A percentile compares a stretch with the other conserved stretches of the same genome.
Evolutionary conservation across 2,888 invertebrate genomes (phyloP).

Genomic region (Galerucella nymphaeae): DNA sequence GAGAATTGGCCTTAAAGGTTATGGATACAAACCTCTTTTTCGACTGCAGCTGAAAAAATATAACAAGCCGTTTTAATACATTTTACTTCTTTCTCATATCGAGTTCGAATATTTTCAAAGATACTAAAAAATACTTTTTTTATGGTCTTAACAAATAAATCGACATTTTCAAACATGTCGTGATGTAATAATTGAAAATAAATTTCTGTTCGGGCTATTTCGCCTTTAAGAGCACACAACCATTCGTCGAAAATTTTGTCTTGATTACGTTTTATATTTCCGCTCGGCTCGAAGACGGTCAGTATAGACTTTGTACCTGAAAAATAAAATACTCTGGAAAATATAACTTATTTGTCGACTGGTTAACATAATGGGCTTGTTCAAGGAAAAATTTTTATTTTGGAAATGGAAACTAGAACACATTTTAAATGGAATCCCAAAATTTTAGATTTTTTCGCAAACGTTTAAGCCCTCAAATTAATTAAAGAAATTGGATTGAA

Average conservation of each 20-base stretch:
- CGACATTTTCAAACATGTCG: conserved; percentile 65
- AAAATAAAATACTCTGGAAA: background rate
- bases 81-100: conserved; percentile 62
- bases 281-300: conserved; percentile 43
- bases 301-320: conserved; percentile 19
- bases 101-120: conserved; percentile 64
- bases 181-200: conserved; percentile 67
- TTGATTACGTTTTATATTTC: conserved; percentile 56
- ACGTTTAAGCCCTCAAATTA: too few species aligned
- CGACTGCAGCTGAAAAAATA: conserved; percentile 60
- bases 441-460: too few species aligned
- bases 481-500: too few species aligned
- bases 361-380: too few species aligned
- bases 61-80: conserved; percentile 61
- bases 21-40: conserved; percentile 56
- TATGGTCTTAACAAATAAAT: conserved; percentile 66
- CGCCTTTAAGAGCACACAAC: conserved; percentile 69
- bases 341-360: too few species aligned
- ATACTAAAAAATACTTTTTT: conserved; percentile 67
- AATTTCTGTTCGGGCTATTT: conserved; percentile 67
- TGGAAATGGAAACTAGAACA: too few species aligned
- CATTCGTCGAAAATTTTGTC: conserved; percentile 69
- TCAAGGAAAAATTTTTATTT: too few species aligned
- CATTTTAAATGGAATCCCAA: too few species aligned
- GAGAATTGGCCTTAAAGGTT: too few species aligned